These are phyloP conservation scores for Chelonus insularis DNA, from an alignment of 1,140 invertebrate genomes.

Conservation along the genomic window DNA sequence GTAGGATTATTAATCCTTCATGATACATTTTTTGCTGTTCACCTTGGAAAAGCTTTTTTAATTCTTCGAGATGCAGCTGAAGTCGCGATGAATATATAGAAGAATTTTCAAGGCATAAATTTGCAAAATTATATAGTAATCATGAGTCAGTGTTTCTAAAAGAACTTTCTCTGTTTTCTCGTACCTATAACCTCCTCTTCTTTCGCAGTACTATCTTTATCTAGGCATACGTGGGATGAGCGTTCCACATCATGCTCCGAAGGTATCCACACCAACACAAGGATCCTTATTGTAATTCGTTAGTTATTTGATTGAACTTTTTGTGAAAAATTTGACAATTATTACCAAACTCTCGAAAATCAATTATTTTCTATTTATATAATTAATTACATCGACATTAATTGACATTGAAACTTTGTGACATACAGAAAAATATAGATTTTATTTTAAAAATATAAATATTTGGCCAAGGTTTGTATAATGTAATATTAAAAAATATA, in stretches of 20 bases:
- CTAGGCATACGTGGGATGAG: slow-evolving; percentile 19
- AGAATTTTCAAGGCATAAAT: slow-evolving; percentile 10
- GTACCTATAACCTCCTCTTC: not conserved
- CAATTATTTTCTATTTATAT: too few species aligned
- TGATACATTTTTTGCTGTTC: too few species aligned
- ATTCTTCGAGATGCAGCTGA: not conserved
- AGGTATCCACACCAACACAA: slow-evolving; percentile 12
- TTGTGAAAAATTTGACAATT: too few species aligned
- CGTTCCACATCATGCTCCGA: slow-evolving; percentile 20
- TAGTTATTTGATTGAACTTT: not conserved
- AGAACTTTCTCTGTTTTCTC: slow-evolving; percentile 13
- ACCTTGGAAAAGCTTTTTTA: not conserved
- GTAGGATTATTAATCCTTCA: too few species aligned
- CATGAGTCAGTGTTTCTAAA: not conserved
- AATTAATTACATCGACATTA: too few species aligned
- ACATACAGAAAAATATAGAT: too few species aligned
- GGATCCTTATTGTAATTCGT: slow-evolving; percentile 5
- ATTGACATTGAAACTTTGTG: too few species aligned
- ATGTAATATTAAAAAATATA: too few species aligned
- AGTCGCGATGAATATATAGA: not conserved
- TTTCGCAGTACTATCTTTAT: slow-evolving; percentile 17
- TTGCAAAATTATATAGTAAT: not conserved
- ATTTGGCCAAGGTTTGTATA: too few species aligned
- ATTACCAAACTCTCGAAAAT: too few species aligned
- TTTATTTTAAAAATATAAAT: too few species aligned